phyloP scores from a whole-genome alignment of 1,140 invertebrate species.

The Macrosteles quadrilineatus region DNA sequence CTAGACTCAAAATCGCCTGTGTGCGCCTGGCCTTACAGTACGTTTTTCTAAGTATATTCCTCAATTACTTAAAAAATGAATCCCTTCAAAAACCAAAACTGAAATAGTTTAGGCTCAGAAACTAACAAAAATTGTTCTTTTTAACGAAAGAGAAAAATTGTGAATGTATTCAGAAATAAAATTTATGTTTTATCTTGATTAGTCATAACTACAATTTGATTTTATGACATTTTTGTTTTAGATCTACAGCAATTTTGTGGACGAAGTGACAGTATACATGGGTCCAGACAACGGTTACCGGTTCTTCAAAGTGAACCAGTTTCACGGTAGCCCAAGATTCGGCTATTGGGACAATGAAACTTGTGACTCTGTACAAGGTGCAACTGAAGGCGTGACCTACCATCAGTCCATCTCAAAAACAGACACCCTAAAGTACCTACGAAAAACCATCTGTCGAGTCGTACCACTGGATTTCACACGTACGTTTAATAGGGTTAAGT shows the following conservation, averaged over 20 bases:
- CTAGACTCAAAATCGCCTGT: too few species aligned
- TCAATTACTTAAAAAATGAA: too few species aligned
- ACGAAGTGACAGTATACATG: conserved; percentile 61
- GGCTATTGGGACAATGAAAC: conserved; percentile 52
- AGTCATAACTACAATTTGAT: too few species aligned
- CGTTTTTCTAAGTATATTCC: too few species aligned
- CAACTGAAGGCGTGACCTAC: conserved; percentile 61
- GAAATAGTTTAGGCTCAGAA: too few species aligned
- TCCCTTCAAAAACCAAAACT: too few species aligned
- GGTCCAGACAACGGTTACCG: conserved; percentile 57
- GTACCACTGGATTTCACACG: conserved; percentile 55
- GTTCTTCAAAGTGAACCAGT: conserved; percentile 62
- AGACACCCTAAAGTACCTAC: conserved; percentile 55
- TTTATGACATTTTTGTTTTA: too few species aligned
- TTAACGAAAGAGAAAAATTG: too few species aligned
- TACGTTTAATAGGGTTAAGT: conserved; percentile 15
- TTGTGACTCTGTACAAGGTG: conserved; percentile 54
- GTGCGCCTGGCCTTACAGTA: too few species aligned
- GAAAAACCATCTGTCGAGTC: conserved; percentile 59
- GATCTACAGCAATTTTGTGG: conserved; percentile 61
- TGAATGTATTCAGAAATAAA: too few species aligned
- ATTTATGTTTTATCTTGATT: too few species aligned
- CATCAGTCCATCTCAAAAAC: conserved; percentile 55
- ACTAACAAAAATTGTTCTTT: too few species aligned
- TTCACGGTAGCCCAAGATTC: conserved; percentile 54